Conservation (phyloP, 2,888 invertebrate genomes). For the Theodoxus fluviatilis region DNA sequence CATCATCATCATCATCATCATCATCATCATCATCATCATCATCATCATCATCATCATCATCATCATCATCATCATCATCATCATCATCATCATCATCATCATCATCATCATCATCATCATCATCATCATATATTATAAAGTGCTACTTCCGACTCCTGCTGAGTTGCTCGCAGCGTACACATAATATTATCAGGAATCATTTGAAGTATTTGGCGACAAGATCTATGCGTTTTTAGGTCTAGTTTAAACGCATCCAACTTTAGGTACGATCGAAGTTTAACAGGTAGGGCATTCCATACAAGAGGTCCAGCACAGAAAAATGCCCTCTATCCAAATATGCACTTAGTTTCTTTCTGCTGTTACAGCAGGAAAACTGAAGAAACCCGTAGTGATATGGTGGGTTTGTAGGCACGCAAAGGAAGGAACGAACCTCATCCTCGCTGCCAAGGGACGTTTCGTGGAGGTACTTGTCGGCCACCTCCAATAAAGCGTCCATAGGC, state of each 20-base stretch:
- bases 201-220: too few species aligned
- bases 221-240: too few species aligned
- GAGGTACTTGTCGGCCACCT: constrained; percentile 85
- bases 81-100: constrained; percentile 8
- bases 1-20: constrained; percentile 10
- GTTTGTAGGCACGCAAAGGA: too few species aligned
- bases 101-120: background rate
- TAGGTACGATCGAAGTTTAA: too few species aligned
- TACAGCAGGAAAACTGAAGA: too few species aligned
- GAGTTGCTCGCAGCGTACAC: background rate
- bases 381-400: too few species aligned
- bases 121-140: background rate
- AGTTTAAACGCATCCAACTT: too few species aligned
- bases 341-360: too few species aligned
- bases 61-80: background rate
- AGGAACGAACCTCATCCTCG: constrained; percentile 57
- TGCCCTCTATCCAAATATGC: too few species aligned
- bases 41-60: background rate
- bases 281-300: too few species aligned
- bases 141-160: background rate
- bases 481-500: constrained; percentile 87
- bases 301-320: too few species aligned
- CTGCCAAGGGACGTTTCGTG: constrained; percentile 73
- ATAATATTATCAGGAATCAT: background rate
- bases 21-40: background rate